Percentiles rank a stretch among this genome's conserved stretches.
These are phyloP conservation scores for Rhaphigaster nebulosa DNA, from an alignment of 2,888 invertebrate genomes.

Conservation along the genomic window DNA sequence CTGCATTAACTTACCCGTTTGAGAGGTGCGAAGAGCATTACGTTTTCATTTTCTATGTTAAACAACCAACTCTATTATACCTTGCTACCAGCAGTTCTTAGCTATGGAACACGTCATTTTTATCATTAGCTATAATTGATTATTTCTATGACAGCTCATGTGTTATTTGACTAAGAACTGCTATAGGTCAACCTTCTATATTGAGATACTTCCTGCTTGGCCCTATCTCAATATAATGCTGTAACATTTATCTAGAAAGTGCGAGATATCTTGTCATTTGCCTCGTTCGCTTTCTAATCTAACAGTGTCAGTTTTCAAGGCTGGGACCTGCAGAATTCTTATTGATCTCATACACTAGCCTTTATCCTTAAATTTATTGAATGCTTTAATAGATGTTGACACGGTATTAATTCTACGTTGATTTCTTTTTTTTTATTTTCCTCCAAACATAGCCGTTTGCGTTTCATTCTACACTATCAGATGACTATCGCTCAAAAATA, in stretches of 20 bases:
- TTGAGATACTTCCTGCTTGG: background rate
- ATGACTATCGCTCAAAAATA: too few species aligned
- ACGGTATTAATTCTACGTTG: too few species aligned
- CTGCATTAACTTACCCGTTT: too few species aligned
- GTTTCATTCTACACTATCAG: too few species aligned
- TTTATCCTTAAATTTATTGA: too few species aligned
- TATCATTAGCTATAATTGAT: background rate
- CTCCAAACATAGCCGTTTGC: too few species aligned
- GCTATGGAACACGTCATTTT: background rate
- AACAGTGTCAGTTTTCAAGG: background rate
- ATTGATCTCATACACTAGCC: background rate
- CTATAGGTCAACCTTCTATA: background rate
- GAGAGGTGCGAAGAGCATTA: too few species aligned
- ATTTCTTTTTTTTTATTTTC: too few species aligned
- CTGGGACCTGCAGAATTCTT: background rate
- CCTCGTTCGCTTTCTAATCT: background rate
- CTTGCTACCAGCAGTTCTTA: background rate
- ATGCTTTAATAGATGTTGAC: too few species aligned
- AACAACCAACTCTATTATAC: background rate
- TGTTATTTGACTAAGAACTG: background rate
- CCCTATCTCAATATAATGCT: background rate
- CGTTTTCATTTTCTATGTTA: too few species aligned
- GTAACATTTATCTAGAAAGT: background rate
- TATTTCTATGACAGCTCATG: background rate
- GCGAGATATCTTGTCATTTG: background rate